Percentiles rank a stretch among this genome's conserved stretches.
These are phyloP conservation scores for Pseudomyrmex pallidus DNA, from an alignment of 1,140 invertebrate species.

Conservation along the genomic window DNA sequence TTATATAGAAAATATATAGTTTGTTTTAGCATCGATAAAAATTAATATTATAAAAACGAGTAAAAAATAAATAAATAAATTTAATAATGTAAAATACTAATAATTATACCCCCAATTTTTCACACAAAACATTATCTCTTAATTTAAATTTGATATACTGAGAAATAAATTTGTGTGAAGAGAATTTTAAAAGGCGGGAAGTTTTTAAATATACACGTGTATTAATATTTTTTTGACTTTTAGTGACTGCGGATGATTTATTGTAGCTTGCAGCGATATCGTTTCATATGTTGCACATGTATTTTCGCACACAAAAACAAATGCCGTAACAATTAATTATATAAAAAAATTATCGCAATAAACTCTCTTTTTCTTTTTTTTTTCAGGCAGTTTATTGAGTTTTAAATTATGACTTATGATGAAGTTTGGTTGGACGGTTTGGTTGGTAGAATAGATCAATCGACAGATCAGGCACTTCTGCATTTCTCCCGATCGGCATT, in stretches of 20 bases:
- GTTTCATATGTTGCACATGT: neutral
- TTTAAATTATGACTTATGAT: neutral
- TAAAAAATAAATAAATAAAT: too few relatives aligned
- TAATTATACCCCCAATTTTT: too few relatives aligned
- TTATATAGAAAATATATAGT: neutral
- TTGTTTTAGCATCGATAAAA: too few relatives aligned
- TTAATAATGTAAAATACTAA: too few relatives aligned
- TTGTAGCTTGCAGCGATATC: conserved; percentile 17
- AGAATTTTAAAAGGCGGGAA: neutral
- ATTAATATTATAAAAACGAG: too few relatives aligned
- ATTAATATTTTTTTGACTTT: neutral
- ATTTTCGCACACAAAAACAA: conserved; percentile 15
- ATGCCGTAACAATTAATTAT: conserved; percentile 5
- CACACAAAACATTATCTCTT: too few relatives aligned
- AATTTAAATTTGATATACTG: neutral
- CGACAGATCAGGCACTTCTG: conserved; percentile 1
- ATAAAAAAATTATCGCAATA: conserved; percentile 33
- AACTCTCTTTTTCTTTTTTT: neutral
- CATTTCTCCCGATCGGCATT: conserved; percentile 89
- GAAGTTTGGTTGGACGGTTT: neutral
- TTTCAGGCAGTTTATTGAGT: too few relatives aligned
- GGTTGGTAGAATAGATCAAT: neutral
- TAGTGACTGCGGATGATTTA: conserved; percentile 33
- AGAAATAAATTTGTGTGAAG: neutral
- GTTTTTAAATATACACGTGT: neutral